Evolutionary conservation across 2,888 invertebrate genomes (phyloP).

Genomic region (Osmoderma eremita): DNA sequence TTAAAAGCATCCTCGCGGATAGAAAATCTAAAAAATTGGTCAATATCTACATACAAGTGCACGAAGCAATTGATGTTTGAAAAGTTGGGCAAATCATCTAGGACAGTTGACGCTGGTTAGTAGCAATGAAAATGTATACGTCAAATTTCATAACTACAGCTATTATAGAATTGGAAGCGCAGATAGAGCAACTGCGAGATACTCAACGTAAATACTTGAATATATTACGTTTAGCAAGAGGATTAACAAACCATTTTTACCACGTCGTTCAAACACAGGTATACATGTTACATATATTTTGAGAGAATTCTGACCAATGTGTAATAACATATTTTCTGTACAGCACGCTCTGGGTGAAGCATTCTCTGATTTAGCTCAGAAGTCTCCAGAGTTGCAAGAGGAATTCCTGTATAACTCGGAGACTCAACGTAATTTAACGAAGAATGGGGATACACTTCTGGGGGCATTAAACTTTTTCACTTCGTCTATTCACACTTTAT

Average conservation of each 20-base stretch:
- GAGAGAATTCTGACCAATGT: neutral
- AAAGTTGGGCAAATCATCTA: conserved; percentile 92
- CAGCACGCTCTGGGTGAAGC: conserved; percentile 91
- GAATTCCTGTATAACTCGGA: conserved; percentile 96
- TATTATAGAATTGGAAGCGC: conserved; percentile 85
- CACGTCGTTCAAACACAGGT: conserved; percentile 85
- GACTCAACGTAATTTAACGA: conserved; percentile 91
- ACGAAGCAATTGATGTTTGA: conserved; percentile 97
- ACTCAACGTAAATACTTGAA: conserved; percentile 93
- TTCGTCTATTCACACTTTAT: conserved; percentile 93
- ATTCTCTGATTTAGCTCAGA: conserved; percentile 94
- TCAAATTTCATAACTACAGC: neutral
- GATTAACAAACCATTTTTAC: conserved; percentile 88
- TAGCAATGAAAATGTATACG: conserved; percentile 12
- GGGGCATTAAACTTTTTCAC: conserved; percentile 97
- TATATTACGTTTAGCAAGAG: conserved; percentile 85
- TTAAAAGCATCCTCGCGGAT: conserved; percentile 82
- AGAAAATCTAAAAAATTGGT: conserved; percentile 95
- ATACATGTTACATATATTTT: conserved; percentile 34
- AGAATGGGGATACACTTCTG: conserved; percentile 92
- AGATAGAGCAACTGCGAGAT: conserved; percentile 92
- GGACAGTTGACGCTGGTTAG: conserved; percentile 86
- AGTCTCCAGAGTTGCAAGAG: conserved; percentile 94
- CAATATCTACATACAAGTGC: conserved; percentile 97
- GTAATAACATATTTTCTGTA: conserved; percentile 45